Conservation (phyloP, 2,113 vertebrate species). For the Marmota monax region DNA sequence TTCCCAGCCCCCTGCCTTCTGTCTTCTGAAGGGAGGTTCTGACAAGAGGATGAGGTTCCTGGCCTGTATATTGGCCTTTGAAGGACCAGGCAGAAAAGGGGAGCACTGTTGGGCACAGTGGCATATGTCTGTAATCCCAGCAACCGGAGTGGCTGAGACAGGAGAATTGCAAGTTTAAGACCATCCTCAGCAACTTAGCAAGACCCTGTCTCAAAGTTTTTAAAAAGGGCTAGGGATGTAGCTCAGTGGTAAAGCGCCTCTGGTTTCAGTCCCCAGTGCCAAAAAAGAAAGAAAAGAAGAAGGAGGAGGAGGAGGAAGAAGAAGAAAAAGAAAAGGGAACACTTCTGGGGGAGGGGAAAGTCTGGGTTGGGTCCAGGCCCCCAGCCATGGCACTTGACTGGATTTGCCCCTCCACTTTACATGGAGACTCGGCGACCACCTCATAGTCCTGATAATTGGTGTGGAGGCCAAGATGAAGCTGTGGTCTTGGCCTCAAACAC, state of each 20-base stretch:
- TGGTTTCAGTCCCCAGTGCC: too few species aligned
- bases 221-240: too few species aligned
- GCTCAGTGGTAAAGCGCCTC: too few species aligned
- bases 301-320: too few species aligned
- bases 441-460: background rate
- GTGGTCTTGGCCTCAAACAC: background rate
- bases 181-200: too few species aligned
- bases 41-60: background rate
- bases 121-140: too few species aligned
- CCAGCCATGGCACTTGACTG: background rate
- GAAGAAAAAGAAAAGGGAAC: too few species aligned
- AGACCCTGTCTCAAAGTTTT: too few species aligned
- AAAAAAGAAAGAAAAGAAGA: too few species aligned
- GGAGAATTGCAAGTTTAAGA: too few species aligned
- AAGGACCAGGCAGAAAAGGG: background rate
- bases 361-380: background rate
- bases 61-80: background rate
- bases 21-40: background rate
- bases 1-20: background rate
- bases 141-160: too few species aligned
- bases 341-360: background rate
- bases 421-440: background rate
- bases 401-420: background rate
- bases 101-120: too few species aligned
- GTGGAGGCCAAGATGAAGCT: background rate